phyloP scores from a whole-genome alignment of 2,888 invertebrate genomes.

The Oconnorella tubifera region DNA sequence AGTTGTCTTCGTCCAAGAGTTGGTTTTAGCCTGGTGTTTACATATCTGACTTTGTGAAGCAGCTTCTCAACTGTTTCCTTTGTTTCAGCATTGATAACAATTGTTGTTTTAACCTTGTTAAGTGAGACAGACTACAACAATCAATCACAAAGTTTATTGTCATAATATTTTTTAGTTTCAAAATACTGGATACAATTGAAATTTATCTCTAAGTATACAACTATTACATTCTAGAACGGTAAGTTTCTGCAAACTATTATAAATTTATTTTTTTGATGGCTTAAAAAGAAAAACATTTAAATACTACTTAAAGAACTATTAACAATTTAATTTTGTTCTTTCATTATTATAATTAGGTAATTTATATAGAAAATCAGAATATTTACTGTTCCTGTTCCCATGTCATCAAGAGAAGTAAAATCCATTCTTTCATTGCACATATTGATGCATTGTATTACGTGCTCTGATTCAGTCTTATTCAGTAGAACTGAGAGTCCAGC shows the following conservation, averaged over 20 bases:
- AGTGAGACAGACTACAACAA: slow-evolving; percentile 44
- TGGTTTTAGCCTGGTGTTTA: slow-evolving; percentile 84
- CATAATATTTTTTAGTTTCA: no score
- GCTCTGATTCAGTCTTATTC: slow-evolving; percentile 50
- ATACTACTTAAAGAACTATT: no score
- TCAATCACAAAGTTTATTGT: no score
- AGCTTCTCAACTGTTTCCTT: slow-evolving; percentile 82
- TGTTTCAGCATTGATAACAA: slow-evolving; percentile 88
- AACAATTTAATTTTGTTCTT: no score
- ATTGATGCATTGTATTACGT: slow-evolving; percentile 52
- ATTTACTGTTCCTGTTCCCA: slow-evolving; percentile 71
- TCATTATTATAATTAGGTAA: no score
- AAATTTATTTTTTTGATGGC: no score
- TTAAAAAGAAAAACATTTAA: no score
- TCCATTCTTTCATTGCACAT: slow-evolving; percentile 54
- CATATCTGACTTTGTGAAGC: slow-evolving; percentile 69
- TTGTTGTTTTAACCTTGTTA: slow-evolving; percentile 68
- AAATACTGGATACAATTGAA: no score
- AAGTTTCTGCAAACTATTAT: no score
- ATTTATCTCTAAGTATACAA: no score
- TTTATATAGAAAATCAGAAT: no score
- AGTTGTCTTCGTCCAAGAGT: slow-evolving; percentile 91
- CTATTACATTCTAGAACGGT: no score
- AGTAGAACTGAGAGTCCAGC: slow-evolving; percentile 76
- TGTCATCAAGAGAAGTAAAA: slow-evolving; percentile 69